A percentile compares a stretch with the other conserved stretches of the same genome.
These are phyloP conservation scores for Trochalopteron elliotii DNA, from an alignment of 2,113 vertebrate genomes.

Conservation along the genomic window DNA sequence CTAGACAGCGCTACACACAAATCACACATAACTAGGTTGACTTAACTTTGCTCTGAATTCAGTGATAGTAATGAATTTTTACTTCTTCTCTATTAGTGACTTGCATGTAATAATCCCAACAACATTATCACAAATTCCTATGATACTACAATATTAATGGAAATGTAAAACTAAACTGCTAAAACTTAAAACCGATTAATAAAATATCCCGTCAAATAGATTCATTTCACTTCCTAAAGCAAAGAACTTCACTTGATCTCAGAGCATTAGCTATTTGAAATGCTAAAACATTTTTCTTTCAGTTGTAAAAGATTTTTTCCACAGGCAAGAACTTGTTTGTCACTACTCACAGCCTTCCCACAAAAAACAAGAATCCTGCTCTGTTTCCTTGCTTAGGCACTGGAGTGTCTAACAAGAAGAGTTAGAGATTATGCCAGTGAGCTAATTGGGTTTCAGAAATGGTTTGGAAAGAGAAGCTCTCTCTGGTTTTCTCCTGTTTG, in stretches of 20 bases:
- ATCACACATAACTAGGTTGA: conserved; percentile 12
- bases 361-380: not conserved
- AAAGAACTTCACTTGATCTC: conserved; percentile 39
- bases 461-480: not conserved
- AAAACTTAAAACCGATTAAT: conserved; percentile 56
- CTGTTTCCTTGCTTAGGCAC: not conserved
- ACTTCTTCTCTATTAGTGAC: conserved; percentile 34
- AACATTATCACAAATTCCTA: conserved; percentile 34
- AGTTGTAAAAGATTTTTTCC: conserved; percentile 20
- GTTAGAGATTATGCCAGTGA: not conserved
- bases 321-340: conserved; percentile 44
- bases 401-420: not conserved
- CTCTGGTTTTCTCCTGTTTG: not conserved
- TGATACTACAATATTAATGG: conserved; percentile 30
- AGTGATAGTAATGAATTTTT: conserved; percentile 50
- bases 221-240: conserved; percentile 59
- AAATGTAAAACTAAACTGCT: conserved; percentile 53
- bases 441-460: not conserved
- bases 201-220: conserved; percentile 39
- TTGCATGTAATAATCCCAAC: conserved; percentile 30
- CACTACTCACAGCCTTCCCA: not conserved
- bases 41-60: conserved; percentile 23
- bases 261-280: conserved; percentile 54
- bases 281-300: conserved; percentile 48
- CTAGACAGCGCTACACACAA: not conserved